phyloP scores from a whole-genome alignment of 2,888 invertebrate species.

The Lepidonotus clava region DNA sequence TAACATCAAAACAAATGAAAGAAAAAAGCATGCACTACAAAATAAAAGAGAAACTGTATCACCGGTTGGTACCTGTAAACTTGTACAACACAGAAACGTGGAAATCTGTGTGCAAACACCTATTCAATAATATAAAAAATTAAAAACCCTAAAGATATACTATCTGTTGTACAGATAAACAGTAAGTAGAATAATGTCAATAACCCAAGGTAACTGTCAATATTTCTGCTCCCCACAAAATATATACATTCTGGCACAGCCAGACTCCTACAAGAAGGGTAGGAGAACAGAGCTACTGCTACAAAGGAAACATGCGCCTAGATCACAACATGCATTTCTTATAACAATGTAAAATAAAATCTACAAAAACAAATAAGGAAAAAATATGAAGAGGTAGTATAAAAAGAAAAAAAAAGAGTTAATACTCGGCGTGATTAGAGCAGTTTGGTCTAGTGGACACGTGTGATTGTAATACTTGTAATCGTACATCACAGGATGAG shows the following conservation, averaged over 20 bases:
- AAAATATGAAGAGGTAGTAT: not conserved
- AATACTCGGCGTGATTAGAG: not conserved
- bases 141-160: not conserved
- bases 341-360: not conserved
- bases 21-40: not conserved
- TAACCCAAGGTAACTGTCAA: not conserved
- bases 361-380: not conserved
- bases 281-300: not conserved
- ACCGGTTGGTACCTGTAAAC: conserved; percentile 2
- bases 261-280: not conserved
- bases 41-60: not conserved
- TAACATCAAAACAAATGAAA: not conserved
- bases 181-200: not conserved
- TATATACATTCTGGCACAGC: not conserved
- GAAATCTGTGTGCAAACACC: no score
- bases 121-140: not conserved
- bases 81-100: not conserved
- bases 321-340: not conserved
- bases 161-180: conserved; percentile 20
- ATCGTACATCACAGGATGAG: not conserved
- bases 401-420: not conserved
- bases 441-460: not conserved
- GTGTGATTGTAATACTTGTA: not conserved
- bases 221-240: not conserved
- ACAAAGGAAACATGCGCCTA: not conserved